Base-by-base conservation (phyloP, 2,888 invertebrate species). In the Euclidia mi region DNA sequence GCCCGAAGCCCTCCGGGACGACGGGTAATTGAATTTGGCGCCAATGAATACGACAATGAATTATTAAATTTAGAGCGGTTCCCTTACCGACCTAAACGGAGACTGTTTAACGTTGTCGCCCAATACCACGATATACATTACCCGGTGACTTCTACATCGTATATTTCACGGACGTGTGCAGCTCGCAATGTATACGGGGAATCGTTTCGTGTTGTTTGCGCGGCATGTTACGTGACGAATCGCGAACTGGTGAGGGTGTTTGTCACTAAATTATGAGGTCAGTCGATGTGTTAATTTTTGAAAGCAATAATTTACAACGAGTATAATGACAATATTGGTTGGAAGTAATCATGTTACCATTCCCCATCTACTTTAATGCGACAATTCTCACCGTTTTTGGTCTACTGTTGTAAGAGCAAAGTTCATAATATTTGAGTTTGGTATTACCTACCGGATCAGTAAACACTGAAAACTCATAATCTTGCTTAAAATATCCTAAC, bases 31-130 rank as follows among this genome's bases (percentile, higher is more conserved):
- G 91, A 93, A 92, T 92, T 92, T 88, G 89, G 85, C 82, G 86
- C 88, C 92, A 90, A 92, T 92, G 91, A 92, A 92, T 92, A 90
- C 89, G 79, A 90, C 91, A 92, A 89, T 92, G 91, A 92, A 92
- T 91, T 92, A 92, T 92, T 92, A 91, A 92, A 92, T 90, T 90
- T 89, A 79, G 84, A 85, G 74, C 88, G 81, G 76, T 80, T 73
- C 76, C 59, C 69, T 75, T 40, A 57, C 52, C 55, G 53, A 65
- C 49, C 53, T 65, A 43, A 41, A 11, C 51, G 35, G 47, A 51
- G 46, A 51, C 38, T 51, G 55, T 50, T 52, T 46, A 58, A 41
- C 42, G 71, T 64, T 61, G 57, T 61, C 64, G 56, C 55, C 42
- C 46, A 42, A 60, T 68, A 53, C 61, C 60, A 49, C 56, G 38